phyloP scores from a whole-genome alignment of 2,888 invertebrate species.

The Syrphus vitripennis region DNA sequence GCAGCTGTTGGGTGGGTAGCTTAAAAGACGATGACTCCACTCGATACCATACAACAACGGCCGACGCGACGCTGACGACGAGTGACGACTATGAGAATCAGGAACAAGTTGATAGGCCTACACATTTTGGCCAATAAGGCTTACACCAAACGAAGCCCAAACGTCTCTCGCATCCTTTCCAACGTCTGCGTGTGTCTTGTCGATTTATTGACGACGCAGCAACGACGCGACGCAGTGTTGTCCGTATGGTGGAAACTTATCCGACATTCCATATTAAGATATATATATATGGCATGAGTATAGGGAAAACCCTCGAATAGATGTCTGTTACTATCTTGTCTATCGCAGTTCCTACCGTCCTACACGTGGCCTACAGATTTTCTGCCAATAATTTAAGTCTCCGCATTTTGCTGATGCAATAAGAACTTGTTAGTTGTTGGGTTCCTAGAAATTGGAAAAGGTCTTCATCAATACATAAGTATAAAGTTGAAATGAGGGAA shows the following conservation, averaged over 20 bases:
- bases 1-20: constrained; percentile 25
- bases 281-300: background rate
- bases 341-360: constrained; percentile 50
- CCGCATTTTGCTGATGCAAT: background rate
- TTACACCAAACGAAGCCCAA: background rate
- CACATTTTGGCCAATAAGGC: background rate
- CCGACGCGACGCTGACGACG: background rate
- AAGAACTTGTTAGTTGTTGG: background rate
- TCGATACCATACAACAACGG: background rate
- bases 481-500: background rate
- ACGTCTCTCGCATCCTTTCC: background rate
- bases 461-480: constrained; percentile 7
- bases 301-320: background rate
- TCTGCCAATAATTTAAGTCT: constrained; percentile 7
- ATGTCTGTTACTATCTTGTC: constrained; percentile 29
- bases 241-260: background rate
- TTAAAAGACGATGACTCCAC: background rate
- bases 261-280: constrained; percentile 4
- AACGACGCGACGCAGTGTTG: background rate
- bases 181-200: constrained; percentile 2
- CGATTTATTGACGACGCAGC: constrained; percentile 12
- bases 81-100: background rate
- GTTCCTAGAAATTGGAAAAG: background rate
- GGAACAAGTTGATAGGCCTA: constrained; percentile 9
- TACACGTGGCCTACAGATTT: constrained; percentile 31